phyloP scores from a whole-genome alignment of 2,888 invertebrate genomes.

The Acleris holmiana region DNA sequence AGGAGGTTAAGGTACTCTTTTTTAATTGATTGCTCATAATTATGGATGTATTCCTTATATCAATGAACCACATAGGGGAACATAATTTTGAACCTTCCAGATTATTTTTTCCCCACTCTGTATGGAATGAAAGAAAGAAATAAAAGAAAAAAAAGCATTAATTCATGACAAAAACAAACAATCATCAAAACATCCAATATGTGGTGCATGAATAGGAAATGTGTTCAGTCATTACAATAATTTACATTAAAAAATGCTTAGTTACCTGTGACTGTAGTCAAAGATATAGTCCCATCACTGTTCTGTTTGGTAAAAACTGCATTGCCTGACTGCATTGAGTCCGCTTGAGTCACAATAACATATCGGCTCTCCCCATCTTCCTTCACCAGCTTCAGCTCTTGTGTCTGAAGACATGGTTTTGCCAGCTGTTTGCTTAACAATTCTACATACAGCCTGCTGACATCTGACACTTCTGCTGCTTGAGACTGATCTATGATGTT shows the following conservation, averaged over 20 bases:
- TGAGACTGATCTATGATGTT: constrained; percentile 37
- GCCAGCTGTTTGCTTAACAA: constrained; percentile 55
- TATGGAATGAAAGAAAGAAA: no score
- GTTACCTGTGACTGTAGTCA: constrained; percentile 68
- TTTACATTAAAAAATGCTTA: not conserved
- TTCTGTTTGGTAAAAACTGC: constrained; percentile 72
- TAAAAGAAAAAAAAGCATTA: no score
- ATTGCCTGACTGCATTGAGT: constrained; percentile 47
- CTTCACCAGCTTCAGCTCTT: constrained; percentile 64
- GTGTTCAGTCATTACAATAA: no score
- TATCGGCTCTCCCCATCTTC: constrained; percentile 62
- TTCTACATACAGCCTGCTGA: constrained; percentile 67
- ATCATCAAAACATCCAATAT: no score
- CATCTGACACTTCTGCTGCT: constrained; percentile 43
- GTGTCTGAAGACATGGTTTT: constrained; percentile 57
- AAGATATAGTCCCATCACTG: constrained; percentile 73
- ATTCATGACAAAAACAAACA: no score
- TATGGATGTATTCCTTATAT: no score
- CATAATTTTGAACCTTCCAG: no score
- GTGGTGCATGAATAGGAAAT: no score
- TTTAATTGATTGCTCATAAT: no score
- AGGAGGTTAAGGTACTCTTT: no score
- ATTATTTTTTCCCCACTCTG: no score
- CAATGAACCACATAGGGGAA: no score
- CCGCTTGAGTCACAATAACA: constrained; percentile 61